Base-by-base conservation (phyloP, 2,888 invertebrate species). In the Drosophila parthenogenetica region DNA sequence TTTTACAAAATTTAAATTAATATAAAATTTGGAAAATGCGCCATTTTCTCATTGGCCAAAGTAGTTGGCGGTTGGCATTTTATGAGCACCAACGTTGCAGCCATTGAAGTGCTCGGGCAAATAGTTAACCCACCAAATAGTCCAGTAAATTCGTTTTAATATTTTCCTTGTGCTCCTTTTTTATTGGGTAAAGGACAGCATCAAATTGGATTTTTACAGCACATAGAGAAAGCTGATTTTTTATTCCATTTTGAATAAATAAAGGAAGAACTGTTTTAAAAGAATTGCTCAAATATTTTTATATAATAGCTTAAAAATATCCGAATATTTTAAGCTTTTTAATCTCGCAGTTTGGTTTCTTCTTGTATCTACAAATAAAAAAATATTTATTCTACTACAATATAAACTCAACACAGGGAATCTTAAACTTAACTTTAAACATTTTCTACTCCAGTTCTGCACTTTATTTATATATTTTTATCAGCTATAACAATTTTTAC, bases 1-100 rank as follows among this genome's bases (percentile, higher is more conserved):
- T 40, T 62, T 46, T 42, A 61, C 55, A 53, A 69, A 78, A 80
- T 73, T 69, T 53, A 80, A 78, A 80, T 64, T 63, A 66, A 80
- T 67, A 60, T 58, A 66, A 46, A 69, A 51, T 60, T 70, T 55
- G 64, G 61, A 73, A 79, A 66, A 60, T 40, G 40, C 49, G 57
- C 61, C 49, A 59, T 79, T 76, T 62, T 76, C 58, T 55, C 77
- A 16, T 39, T 58, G 39, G 62, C 42, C 63, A 58, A 49, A 61
- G 55, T 66, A 63, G 60, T 67, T 77, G 67, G 71, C 40, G 76
- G 63, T 65, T 53, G 40, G 49, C 46, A 39, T 79, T 60, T 79
- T 63, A 71, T 55, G 58, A 58, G 57, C 19, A 5, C 42, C 49
- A 16, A 14, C 39, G 22, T n/a, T 7, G 32, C 10, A 25, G 39